Percentiles rank a stretch among this genome's conserved stretches.
Conservation (phyloP, 2,888 invertebrate genomes). For the Tupiocoris notatus region DNA sequence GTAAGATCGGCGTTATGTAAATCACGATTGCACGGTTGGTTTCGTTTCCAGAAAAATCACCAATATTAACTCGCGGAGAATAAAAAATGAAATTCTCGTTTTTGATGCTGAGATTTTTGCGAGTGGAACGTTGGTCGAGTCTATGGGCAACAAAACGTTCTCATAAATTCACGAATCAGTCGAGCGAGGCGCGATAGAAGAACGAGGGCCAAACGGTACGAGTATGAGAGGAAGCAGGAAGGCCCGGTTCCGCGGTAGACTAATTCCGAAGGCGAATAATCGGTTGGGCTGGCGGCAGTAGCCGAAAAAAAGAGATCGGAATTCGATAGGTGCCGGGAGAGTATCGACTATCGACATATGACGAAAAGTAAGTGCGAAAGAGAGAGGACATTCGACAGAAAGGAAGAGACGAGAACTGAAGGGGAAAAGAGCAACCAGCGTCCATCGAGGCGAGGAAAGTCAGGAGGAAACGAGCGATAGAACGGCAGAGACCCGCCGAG, state of each 20-base stretch:
- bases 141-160: constrained; percentile 6
- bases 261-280: constrained; percentile 13
- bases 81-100: too few species aligned
- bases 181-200: not conserved
- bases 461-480: not conserved
- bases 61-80: not conserved
- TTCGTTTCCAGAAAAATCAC: not conserved
- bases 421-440: not conserved
- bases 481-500: not conserved
- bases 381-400: not conserved
- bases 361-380: not conserved
- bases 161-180: constrained; percentile 13
- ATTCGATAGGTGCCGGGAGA: not conserved
- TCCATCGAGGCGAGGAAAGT: constrained; percentile 4
- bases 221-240: not conserved
- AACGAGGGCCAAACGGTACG: not conserved
- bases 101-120: too few species aligned
- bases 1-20: too few species aligned
- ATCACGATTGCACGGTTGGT: not conserved
- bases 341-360: not conserved
- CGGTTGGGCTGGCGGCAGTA: not conserved
- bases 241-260: not conserved
- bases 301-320: constrained; percentile 1
- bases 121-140: too few species aligned
- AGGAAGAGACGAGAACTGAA: not conserved